phyloP scores from a whole-genome alignment of 2,113 vertebrate species.

The Bubo bubo region DNA sequence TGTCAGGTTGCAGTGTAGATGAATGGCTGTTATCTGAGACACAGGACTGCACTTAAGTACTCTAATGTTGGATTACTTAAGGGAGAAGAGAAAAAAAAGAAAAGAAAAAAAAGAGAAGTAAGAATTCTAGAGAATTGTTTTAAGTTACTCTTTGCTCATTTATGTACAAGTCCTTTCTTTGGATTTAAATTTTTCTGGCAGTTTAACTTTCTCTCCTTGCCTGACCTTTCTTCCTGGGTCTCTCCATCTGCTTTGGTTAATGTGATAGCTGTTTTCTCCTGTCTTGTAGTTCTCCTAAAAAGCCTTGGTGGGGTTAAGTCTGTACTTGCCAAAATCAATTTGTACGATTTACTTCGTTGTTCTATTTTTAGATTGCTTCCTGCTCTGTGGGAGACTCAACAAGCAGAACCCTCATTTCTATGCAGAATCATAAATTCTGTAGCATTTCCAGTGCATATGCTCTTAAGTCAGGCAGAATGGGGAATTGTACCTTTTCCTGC shows the following conservation, averaged over 20 bases:
- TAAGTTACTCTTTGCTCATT: neutral
- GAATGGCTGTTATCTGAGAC: neutral
- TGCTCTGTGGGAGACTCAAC: conserved; percentile 45
- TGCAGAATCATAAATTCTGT: conserved; percentile 39
- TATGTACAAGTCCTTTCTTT: neutral
- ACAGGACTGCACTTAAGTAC: neutral
- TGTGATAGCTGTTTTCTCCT: neutral
- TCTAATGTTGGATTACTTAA: neutral
- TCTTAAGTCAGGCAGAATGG: neutral
- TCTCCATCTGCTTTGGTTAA: neutral
- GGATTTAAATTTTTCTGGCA: neutral
- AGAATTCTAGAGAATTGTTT: neutral
- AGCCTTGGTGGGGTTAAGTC: neutral
- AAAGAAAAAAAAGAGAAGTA: neutral
- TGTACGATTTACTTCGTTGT: neutral
- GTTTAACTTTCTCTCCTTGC: neutral
- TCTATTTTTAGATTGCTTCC: conserved; percentile 41
- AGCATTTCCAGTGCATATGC: conserved; percentile 26
- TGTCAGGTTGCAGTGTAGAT: neutral
- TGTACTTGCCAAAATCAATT: conserved; percentile 40
- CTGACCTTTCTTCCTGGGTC: neutral
- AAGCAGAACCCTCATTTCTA: conserved; percentile 38
- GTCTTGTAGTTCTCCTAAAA: neutral
- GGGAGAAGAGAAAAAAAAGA: accelerated
- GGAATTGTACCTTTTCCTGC: neutral